Base-by-base conservation (phyloP, 2,113 vertebrate genomes). In the Ictalurus punctatus region DNA sequence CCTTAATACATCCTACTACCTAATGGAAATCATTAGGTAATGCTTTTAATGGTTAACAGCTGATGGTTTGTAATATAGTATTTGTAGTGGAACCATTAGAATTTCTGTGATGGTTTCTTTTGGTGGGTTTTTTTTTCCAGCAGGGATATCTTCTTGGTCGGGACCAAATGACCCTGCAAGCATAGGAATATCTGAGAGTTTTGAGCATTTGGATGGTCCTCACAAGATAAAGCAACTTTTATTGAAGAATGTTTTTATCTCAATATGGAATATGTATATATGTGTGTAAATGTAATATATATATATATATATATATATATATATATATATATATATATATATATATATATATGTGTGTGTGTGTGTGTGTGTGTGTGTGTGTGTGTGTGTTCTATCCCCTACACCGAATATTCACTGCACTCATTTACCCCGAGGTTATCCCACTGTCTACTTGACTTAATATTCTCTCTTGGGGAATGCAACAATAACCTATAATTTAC, bases 391-490 rank as follows among this genome's bases (percentile, higher is more conserved):
- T 30, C 56, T 34, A 58, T 34, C 21, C 67, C n/a, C 21, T 25
- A 63, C 67, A 44, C 3, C 40, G 37, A 14, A 78, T 78, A 78
- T 83, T 71, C 34, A 71, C 40, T 73, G 78, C 52, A 65, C 80
- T 76, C 30, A 87, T 87, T 79, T 87, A 59, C 86, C 89, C 86
- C 9, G 67, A 84, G 86, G 86, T 86, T 84, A 73, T 67, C 30
- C 59, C 54, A 54, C 61, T 63, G 69, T 27, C 58, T 87, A 61
- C 48, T 52, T 71, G 59, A 63, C 83, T 79, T 74, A 56, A 85
- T 78, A 59, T 59, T 67, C 58, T 84, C 59, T 69, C 48, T 25
- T 59, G n/a, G 78, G 85, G 61, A 84, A 86, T 87, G 34, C 69
- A 86, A 73, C 40, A 63, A 61, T 76, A 69, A 84, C 25, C 58